Percentiles rank a stretch among this genome's conserved stretches.
phyloP scores from a whole-genome alignment of 2,888 invertebrate species.

The Cerastis leucographa region DNA sequence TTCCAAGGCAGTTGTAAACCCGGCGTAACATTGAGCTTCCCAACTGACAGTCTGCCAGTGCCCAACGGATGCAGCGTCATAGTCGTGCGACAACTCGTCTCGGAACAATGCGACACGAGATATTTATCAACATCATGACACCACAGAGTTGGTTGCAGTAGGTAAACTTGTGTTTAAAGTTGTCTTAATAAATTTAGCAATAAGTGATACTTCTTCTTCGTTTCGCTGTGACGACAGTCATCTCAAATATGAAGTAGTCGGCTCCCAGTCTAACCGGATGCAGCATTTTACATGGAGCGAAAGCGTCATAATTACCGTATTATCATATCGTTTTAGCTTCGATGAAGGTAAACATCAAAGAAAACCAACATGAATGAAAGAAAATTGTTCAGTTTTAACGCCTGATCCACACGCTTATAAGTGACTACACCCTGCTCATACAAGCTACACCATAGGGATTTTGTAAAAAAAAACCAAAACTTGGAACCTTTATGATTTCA shows the following conservation, averaged over 20 bases:
- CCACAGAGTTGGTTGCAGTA: neutral
- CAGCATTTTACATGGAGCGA: no score
- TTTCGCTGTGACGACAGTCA: neutral
- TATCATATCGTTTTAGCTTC: no score
- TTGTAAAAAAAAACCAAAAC: no score
- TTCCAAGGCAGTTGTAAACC: neutral
- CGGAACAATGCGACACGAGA: slow-evolving; percentile 47
- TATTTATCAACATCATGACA: slow-evolving; percentile 49
- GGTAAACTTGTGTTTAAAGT: neutral
- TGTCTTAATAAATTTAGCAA: neutral
- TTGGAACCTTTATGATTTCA: no score
- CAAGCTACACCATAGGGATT: no score
- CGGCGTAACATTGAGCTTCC: neutral
- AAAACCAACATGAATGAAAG: no score
- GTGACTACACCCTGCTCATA: no score
- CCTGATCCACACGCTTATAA: no score
- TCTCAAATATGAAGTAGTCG: neutral
- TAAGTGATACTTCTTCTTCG: neutral
- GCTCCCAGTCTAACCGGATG: no score
- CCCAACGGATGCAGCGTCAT: slow-evolving; percentile 7
- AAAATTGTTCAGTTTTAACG: no score
- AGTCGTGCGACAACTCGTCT: slow-evolving; percentile 31
- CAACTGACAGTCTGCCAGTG: slow-evolving; percentile 14
- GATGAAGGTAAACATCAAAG: no score
- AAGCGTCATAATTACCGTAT: no score